Base-by-base conservation (phyloP, 92 coral and sea anemone species). In the Palythoa grandis region DNA sequence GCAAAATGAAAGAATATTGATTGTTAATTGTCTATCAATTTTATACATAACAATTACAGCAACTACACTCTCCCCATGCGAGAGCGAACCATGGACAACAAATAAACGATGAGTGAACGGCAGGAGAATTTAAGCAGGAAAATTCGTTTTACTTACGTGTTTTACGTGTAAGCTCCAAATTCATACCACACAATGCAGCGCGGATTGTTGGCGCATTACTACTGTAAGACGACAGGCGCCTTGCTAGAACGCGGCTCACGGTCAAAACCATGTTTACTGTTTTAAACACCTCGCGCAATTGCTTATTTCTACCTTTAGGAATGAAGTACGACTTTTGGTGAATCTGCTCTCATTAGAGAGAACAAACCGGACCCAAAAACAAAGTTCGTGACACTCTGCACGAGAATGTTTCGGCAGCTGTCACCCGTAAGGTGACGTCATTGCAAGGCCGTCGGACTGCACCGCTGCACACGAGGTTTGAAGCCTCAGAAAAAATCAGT, bases 341-440 rank as follows among this genome's bases (percentile, higher is more conserved):
- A 29, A 25, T 16, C 17, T 69, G 35, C 11, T 29, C 2, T 37
- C 14, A 9, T 0, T 37, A 25, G 19, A 69, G 19, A 25, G 17
- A 29, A 1, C 9, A 69, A 69, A 12, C 19, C 43, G 11, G 47
- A 13, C 7, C 17, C 47, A 11, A 15, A 11, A 12, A 0, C 47
- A 10, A 69, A 29, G 39, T 24, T 24, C 74, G 74, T 69, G 74
- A 69, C 74, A 69, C 12, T 10, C 37, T 69, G 74, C 74, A 69
- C 74, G 74, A 11, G 16, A 1, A 69, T 29, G 9, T 43, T 43
- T 43, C 50, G 6, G 50, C 50, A 8, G 50, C 50, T 43, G 50
- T 43, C 7, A 43, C 50, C 50, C 9, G 6, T 43, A 43, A 43
- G 50, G 50, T 43, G 50, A 43, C 50, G 50, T 43, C 50, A 43